phyloP scores from a whole-genome alignment of 2,888 invertebrate genomes.

The Ferrisia virgata region DNA sequence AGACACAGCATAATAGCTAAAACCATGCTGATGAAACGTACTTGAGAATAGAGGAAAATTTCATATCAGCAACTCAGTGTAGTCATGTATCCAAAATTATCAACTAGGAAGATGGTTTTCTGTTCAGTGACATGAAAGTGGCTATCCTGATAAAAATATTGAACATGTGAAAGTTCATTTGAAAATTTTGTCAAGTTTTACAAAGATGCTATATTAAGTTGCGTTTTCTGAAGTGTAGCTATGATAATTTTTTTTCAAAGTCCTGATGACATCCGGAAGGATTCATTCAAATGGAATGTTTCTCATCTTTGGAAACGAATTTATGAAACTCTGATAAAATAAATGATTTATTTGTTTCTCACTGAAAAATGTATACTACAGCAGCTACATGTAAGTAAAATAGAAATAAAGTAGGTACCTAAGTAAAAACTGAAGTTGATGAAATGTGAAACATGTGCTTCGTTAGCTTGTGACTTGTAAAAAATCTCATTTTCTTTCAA shows the following conservation, averaged over 20 bases:
- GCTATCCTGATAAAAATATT: not conserved
- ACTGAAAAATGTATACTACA: not conserved
- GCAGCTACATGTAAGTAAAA: constrained; percentile 30
- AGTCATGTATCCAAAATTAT: too few species aligned
- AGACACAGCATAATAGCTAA: too few species aligned
- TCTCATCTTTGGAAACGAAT: not conserved
- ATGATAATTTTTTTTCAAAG: not conserved
- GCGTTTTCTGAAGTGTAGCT: not conserved
- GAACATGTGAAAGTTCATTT: constrained; percentile 18
- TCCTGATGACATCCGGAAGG: not conserved
- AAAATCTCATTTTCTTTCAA: not conserved
- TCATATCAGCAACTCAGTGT: too few species aligned
- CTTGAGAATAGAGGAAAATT: too few species aligned
- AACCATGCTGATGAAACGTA: too few species aligned
- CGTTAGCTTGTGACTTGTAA: not conserved
- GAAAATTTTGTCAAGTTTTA: not conserved
- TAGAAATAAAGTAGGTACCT: too few species aligned
- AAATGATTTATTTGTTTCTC: not conserved
- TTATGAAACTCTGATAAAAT: not conserved
- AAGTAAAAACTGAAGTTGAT: not conserved
- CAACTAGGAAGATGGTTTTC: too few species aligned
- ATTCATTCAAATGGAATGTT: not conserved
- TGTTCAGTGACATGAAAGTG: not conserved
- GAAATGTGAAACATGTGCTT: not conserved
- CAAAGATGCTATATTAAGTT: not conserved